These are phyloP conservation scores for Trichopoda pennipes DNA, from an alignment of 2,888 invertebrate species.

Conservation along the genomic window DNA sequence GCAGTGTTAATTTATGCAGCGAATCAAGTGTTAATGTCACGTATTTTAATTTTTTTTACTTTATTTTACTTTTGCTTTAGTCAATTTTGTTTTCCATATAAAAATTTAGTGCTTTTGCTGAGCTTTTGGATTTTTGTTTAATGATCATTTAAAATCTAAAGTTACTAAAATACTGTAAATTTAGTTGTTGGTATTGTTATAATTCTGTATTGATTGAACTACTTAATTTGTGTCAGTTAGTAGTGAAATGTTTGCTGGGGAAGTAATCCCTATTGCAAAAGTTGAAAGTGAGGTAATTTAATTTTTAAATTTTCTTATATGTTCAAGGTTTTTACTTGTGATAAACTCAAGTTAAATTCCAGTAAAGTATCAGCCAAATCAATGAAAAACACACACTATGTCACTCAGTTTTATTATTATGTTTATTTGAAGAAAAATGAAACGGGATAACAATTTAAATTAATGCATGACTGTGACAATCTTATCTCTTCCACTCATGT, in stretches of 20 bases:
- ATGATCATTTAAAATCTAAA: constrained; percentile 23
- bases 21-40: constrained; percentile 69
- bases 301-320: not conserved
- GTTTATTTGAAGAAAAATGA: too few species aligned
- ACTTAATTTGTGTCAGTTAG: constrained; percentile 27
- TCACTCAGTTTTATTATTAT: too few species aligned
- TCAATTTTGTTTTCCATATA: not conserved
- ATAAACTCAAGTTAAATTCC: not conserved
- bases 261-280: not conserved
- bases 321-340: not conserved
- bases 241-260: not conserved
- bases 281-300: too few species aligned
- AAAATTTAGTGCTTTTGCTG: constrained; percentile 39
- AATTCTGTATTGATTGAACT: constrained; percentile 13
- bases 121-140: constrained; percentile 19
- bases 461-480: too few species aligned
- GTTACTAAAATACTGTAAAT: constrained; percentile 44
- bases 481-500: too few species aligned
- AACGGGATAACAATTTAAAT: too few species aligned
- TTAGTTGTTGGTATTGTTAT: constrained; percentile 15
- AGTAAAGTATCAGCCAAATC: too few species aligned
- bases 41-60: constrained; percentile 29
- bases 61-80: constrained; percentile 26
- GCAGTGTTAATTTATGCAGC: constrained; percentile 68
- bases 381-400: too few species aligned